Percentiles rank a stretch among this genome's conserved stretches.
phyloP scores from a whole-genome alignment of 2,888 invertebrate species.

The Isotomurus palustris region DNA sequence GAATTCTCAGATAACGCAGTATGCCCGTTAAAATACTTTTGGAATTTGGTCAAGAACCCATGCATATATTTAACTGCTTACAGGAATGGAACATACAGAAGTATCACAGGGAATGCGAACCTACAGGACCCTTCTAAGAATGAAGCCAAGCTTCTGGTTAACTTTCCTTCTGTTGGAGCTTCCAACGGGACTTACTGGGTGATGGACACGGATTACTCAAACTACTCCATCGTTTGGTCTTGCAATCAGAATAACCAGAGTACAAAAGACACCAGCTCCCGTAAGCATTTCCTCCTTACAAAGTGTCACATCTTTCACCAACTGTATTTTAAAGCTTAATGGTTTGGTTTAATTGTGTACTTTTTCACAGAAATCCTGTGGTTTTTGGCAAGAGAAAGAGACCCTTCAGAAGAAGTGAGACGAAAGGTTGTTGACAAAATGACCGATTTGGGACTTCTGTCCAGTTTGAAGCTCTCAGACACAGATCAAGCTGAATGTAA shows the following conservation, averaged over 20 bases:
- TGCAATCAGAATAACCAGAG: too few relatives aligned
- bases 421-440: too few relatives aligned
- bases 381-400: constrained; percentile 24
- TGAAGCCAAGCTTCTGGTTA: constrained; percentile 67
- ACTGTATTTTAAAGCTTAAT: too few relatives aligned
- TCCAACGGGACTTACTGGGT: constrained; percentile 38
- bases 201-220: constrained; percentile 40
- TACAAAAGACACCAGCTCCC: too few relatives aligned
- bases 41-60: background rate
- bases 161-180: constrained; percentile 59
- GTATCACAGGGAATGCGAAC: constrained; percentile 66
- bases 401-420: constrained; percentile 12
- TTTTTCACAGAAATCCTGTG: constrained; percentile 20
- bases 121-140: constrained; percentile 60
- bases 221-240: constrained; percentile 40
- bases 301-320: too few relatives aligned
- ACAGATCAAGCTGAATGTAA: too few relatives aligned
- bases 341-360: too few relatives aligned
- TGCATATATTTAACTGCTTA: background rate
- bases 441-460: too few relatives aligned
- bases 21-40: constrained; percentile 50
- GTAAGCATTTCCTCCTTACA: too few relatives aligned
- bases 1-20: constrained; percentile 71
- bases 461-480: too few relatives aligned
- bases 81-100: constrained; percentile 69